phyloP scores from a whole-genome alignment of 53 echinoderm and acorn worm genomes.

The Patiria pectinifera region DNA sequence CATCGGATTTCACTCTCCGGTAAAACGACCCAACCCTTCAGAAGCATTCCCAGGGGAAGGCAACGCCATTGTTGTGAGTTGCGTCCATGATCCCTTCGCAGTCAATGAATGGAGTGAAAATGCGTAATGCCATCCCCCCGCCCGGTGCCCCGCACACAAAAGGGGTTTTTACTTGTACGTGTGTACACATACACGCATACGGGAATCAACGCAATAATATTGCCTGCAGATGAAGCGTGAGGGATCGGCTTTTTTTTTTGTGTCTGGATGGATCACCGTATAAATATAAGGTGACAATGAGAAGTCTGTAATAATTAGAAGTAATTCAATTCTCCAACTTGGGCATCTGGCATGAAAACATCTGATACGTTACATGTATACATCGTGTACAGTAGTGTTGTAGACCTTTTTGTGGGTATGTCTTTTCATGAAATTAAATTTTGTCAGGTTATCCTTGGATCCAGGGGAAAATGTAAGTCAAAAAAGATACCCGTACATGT shows the following conservation, averaged over 20 bases:
- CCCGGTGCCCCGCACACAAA: conserved; percentile 8
- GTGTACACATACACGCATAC: not conserved
- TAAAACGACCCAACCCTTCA: conserved; percentile 32
- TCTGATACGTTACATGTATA: not conserved
- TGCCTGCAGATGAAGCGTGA: not conserved
- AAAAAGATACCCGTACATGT: not conserved
- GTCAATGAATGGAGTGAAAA: conserved; percentile 43
- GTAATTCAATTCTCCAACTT: conserved; percentile 19
- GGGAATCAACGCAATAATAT: not conserved
- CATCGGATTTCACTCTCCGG: not conserved
- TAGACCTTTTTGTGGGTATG: not conserved
- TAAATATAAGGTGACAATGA: conserved; percentile 7
- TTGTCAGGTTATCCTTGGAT: not conserved
- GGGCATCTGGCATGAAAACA: not conserved
- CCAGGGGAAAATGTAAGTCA: not conserved
- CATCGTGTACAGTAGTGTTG: not conserved
- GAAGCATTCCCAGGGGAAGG: not conserved
- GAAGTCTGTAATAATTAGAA: not conserved
- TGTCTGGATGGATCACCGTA: not conserved
- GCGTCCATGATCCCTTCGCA: conserved; percentile 1
- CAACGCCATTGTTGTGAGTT: conserved; percentile 18
- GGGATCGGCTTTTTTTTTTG: not conserved
- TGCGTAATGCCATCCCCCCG: conserved; percentile 28
- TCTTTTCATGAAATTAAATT: not conserved
- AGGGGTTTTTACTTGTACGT: not conserved